phyloP scores from a whole-genome alignment of 2,888 invertebrate species.

The Galerucella pusilla region DNA sequence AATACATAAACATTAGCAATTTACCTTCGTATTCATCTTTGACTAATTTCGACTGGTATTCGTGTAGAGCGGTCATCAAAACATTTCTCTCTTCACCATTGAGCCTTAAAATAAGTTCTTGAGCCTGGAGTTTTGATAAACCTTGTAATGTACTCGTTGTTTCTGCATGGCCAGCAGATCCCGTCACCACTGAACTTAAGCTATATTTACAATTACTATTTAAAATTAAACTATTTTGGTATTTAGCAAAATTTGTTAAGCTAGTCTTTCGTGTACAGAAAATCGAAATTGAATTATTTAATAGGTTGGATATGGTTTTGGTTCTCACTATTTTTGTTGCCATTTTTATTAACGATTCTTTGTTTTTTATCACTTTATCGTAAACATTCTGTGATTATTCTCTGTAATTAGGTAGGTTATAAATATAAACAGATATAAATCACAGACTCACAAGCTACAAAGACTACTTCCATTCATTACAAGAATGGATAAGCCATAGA shows the following conservation, averaged over 20 bases:
- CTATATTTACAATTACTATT: slow-evolving; percentile 51
- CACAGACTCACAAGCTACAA: not conserved
- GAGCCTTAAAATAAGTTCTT: slow-evolving; percentile 77
- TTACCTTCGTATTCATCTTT: slow-evolving; percentile 85
- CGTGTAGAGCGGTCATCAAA: slow-evolving; percentile 76
- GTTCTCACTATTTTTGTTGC: slow-evolving; percentile 48
- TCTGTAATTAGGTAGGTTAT: slow-evolving; percentile 4
- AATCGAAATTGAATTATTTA: slow-evolving; percentile 31
- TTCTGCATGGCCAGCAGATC: slow-evolving; percentile 62
- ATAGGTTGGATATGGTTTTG: slow-evolving; percentile 37
- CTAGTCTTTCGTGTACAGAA: slow-evolving; percentile 41
- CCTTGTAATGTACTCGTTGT: slow-evolving; percentile 63
- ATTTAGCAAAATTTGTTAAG: slow-evolving; percentile 44
- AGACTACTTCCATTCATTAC: slow-evolving; percentile 3
- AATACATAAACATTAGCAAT: slow-evolving; percentile 35
- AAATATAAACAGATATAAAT: not conserved
- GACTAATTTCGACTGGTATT: slow-evolving; percentile 78
- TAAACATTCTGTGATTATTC: slow-evolving; percentile 2
- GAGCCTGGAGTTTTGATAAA: slow-evolving; percentile 75
- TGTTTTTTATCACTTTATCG: not conserved
- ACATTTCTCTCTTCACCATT: slow-evolving; percentile 79
- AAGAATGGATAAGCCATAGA: not conserved
- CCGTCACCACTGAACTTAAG: slow-evolving; percentile 52
- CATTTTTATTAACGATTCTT: slow-evolving; percentile 39
- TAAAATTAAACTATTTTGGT: slow-evolving; percentile 35